Evolutionary conservation across 1,140 invertebrate species (phyloP), one percentile per base, ranked within the genome.

Genomic region (Palaemon carinicauda): DNA sequence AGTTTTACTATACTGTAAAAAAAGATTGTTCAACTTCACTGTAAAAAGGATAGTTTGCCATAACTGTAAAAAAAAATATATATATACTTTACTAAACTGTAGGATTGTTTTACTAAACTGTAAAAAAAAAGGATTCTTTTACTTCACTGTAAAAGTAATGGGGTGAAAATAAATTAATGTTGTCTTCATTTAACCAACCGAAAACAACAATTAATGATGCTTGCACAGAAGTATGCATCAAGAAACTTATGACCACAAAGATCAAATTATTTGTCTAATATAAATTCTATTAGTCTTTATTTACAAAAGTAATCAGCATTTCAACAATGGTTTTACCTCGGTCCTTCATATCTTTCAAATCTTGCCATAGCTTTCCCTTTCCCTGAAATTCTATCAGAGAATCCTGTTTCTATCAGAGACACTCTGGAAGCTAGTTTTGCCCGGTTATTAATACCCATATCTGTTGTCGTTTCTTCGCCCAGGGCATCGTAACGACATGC

Each of bases 401-500:
- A 96, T 0, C 96, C 96, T 92, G 97, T 96, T 92, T 99, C 97
- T 1, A 99, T 90, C 33, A 95, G 87, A 73, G 95, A 92, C 14
- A 99, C 90, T 79, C 95, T 93, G 1, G 93, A 92, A 92, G 98
- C 97, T 53, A 99, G 91, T 90, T 97, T 98, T 0, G 95, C 96
- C 91, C 95, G 95, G 90, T 98, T 96, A 90, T 97, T 95, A 1
- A 95, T 94, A 9, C 98, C 97, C 2, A 99, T 91, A 80, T 97
- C 96, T 90, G 95, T 94, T 1, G 92, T 94, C 1, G 91, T 94
- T 75, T 96, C 96, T 91, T 99, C 98, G 10, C 97, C 97, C 19
- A 99, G 94, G 3, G 98, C 98, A 93, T 99, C 99, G 1, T 99
- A 95, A 90, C 99, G 94, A 1, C 96, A 97, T 0, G 97, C 97